Conservation (phyloP, 2,888 invertebrate genomes). For the Blomia tropicalis region DNA sequence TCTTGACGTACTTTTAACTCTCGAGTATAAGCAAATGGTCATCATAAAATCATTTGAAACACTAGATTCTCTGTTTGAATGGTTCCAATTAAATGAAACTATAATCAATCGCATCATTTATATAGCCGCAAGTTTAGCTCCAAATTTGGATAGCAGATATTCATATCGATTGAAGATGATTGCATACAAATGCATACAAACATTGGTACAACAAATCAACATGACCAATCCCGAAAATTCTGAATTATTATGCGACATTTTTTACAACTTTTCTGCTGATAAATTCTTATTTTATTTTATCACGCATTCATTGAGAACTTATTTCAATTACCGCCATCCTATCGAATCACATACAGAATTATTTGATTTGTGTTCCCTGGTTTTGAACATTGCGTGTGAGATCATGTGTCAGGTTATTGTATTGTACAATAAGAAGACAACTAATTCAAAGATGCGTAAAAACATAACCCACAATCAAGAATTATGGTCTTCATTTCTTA, state of each 20-base stretch:
- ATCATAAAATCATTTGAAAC: not conserved
- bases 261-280: not conserved
- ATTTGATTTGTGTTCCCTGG: not conserved
- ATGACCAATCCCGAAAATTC: not conserved
- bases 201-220: not conserved
- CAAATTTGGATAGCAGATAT: not conserved
- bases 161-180: not conserved
- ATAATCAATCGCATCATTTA: not conserved
- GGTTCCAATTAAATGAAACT: not conserved
- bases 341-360: not conserved
- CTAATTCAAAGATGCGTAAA: not conserved
- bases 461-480: not conserved
- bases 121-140: not conserved
- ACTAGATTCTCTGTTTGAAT: slow-evolving; percentile 6
- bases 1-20: not conserved
- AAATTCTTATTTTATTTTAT: not conserved
- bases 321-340: not conserved
- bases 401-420: not conserved
- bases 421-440: not conserved
- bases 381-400: not conserved
- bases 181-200: not conserved
- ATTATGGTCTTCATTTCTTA: slow-evolving; percentile 3
- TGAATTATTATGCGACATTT: not conserved
- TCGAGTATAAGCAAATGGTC: slow-evolving; percentile 2
- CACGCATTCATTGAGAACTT: not conserved